Percentiles rank a stretch among this genome's conserved stretches.
These are phyloP conservation scores for Tragopan temminckii DNA, from an alignment of 2,797 vertebrate species.

Conservation along the genomic window DNA sequence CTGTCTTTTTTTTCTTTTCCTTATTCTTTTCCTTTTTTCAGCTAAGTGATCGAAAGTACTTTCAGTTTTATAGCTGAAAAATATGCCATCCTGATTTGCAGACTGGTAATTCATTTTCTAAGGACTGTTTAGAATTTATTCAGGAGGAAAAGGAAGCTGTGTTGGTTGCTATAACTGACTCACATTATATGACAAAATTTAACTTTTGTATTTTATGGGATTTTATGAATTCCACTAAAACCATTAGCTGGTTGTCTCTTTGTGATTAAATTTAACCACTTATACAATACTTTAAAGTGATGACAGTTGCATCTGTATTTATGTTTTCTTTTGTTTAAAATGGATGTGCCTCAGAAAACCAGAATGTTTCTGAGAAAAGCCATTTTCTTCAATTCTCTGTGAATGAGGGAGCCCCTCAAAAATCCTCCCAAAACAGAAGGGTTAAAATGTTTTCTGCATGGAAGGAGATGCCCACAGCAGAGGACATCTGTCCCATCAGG, in stretches of 20 bases:
- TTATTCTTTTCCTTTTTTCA: not conserved
- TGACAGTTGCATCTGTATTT: constrained; percentile 70
- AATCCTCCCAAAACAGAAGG: not conserved
- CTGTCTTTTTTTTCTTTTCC: not conserved
- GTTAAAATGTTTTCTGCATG: not conserved
- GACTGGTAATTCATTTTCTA: constrained; percentile 79
- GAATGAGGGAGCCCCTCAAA: not conserved
- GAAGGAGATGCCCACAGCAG: not conserved
- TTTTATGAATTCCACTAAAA: constrained; percentile 82
- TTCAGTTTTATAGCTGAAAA: constrained; percentile 78
- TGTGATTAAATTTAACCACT: constrained; percentile 82
- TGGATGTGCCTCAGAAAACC: constrained; percentile 10
- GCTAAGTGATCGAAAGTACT: constrained; percentile 75
- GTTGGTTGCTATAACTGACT: constrained; percentile 72
- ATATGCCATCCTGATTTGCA: constrained; percentile 78
- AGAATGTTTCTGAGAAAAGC: not conserved
- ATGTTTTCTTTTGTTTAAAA: constrained; percentile 80
- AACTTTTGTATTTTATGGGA: constrained; percentile 79
- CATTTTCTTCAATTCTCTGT: not conserved
- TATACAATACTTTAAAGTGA: constrained; percentile 74
- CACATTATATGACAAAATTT: constrained; percentile 79
- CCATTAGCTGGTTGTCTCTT: constrained; percentile 80
- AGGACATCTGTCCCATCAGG: not conserved
- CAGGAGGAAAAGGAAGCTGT: constrained; percentile 75
- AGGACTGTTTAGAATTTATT: constrained; percentile 83